Conservation (phyloP, 1,140 invertebrate genomes). For the Zaprionus camerounensis region DNA sequence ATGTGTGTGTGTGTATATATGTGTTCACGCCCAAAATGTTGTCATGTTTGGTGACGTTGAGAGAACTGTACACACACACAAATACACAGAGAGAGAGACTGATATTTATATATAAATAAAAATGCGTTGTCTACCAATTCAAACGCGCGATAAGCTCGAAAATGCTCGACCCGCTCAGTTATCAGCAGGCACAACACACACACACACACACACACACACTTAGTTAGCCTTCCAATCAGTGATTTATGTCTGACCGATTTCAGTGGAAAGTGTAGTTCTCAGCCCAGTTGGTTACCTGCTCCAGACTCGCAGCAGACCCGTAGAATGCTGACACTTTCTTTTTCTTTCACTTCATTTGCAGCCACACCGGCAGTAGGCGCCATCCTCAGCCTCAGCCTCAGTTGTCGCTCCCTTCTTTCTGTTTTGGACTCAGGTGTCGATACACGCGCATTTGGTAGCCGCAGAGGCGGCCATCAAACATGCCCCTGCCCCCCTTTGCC, state of each 20-base stretch:
- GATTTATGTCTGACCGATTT: constrained; percentile 65
- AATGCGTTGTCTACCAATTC: constrained; percentile 76
- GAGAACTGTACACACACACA: constrained; percentile 54
- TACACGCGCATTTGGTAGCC: constrained; percentile 67
- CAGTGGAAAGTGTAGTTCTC: constrained; percentile 55
- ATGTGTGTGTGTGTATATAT: constrained; percentile 28
- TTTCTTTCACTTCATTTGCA: constrained; percentile 38
- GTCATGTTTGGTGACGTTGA: constrained; percentile 74
- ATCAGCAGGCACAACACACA: constrained; percentile 52
- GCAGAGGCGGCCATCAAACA: constrained; percentile 57
- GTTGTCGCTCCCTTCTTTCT: constrained; percentile 49
- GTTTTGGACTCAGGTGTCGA: constrained; percentile 69
- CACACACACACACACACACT: constrained; percentile 16
- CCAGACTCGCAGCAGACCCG: constrained; percentile 15
- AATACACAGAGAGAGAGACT: background rate
- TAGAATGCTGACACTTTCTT: constrained; percentile 54
- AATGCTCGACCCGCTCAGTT: constrained; percentile 69
- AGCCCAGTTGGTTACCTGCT: constrained; percentile 42
- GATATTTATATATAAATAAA: constrained; percentile 42
- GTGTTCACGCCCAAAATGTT: constrained; percentile 79
- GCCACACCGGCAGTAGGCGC: constrained; percentile 7
- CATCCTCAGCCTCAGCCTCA: background rate
- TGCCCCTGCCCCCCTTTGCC: constrained; percentile 14
- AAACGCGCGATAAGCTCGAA: constrained; percentile 66
- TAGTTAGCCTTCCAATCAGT: constrained; percentile 50